phyloP scores from a whole-genome alignment of 1,140 invertebrate genomes.

The Papilio aristodemus region DNA sequence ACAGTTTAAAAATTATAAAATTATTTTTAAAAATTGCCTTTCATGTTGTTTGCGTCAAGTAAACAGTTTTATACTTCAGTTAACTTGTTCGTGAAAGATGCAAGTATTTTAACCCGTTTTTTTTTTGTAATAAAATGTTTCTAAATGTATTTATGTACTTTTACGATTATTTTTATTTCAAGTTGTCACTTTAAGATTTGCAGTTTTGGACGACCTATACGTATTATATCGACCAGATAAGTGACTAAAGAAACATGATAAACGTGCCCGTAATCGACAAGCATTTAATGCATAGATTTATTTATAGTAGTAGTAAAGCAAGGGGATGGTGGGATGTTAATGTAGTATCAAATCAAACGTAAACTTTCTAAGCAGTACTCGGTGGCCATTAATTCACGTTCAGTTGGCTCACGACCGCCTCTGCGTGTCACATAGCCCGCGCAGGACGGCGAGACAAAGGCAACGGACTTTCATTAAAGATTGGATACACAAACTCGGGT shows the following conservation, averaged over 20 bases:
- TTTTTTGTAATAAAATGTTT: too few species aligned
- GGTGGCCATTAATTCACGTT: slow-evolving; percentile 1
- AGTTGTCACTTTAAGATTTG: too few species aligned
- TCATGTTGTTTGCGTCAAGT: background rate
- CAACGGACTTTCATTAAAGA: slow-evolving; percentile 12
- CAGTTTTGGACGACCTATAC: too few species aligned
- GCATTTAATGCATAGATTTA: too few species aligned
- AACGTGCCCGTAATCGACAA: too few species aligned
- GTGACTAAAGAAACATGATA: too few species aligned
- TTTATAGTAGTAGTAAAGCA: background rate
- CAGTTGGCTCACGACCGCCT: slow-evolving; percentile 1
- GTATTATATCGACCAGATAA: too few species aligned
- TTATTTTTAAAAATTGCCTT: slow-evolving; percentile 1
- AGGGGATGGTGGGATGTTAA: slow-evolving; percentile 9
- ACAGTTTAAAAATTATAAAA: background rate
- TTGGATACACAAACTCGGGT: background rate
- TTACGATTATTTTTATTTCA: too few species aligned
- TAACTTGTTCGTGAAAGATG: slow-evolving; percentile 9
- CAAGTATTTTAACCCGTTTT: background rate
- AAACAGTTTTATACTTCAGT: background rate
- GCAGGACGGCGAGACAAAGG: slow-evolving; percentile 6
- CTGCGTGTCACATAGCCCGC: background rate
- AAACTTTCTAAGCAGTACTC: background rate
- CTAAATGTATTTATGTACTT: too few species aligned
- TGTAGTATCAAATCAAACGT: slow-evolving; percentile 2